A percentile compares a stretch with the other conserved stretches of the same genome.
These are phyloP conservation scores for Popillia japonica DNA, from an alignment of 1,140 invertebrate genomes.

Conservation along the genomic window DNA sequence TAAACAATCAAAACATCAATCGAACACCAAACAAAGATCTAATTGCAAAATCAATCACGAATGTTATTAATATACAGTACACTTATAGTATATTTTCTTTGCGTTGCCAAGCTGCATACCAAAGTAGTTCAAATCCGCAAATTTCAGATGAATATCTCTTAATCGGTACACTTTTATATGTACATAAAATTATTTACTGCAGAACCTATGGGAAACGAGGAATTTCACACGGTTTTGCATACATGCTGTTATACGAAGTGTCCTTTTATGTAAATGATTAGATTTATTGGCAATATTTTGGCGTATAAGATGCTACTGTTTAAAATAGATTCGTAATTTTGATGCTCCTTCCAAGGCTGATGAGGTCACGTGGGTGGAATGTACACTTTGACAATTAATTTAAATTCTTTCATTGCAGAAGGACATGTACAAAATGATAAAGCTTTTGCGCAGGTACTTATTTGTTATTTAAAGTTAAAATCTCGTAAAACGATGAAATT, in stretches of 20 bases:
- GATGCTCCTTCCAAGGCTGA: not conserved
- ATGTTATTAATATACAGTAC: slow-evolving; percentile 22
- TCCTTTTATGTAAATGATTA: slow-evolving; percentile 6
- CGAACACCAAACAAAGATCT: slow-evolving; percentile 4
- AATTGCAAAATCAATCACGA: slow-evolving; percentile 25
- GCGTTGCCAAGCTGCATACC: slow-evolving; percentile 14
- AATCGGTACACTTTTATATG: not conserved
- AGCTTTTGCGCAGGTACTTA: not conserved
- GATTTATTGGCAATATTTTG: not conserved
- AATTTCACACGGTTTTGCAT: not conserved
- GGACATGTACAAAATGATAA: slow-evolving; percentile 6
- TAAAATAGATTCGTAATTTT: not conserved
- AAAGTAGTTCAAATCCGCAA: not conserved
- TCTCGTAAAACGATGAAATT: too few species aligned
- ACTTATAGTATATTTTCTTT: not conserved
- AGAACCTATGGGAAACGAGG: not conserved
- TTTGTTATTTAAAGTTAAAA: not conserved
- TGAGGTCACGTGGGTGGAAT: not conserved
- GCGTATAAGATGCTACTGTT: not conserved
- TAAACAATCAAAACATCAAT: not conserved
- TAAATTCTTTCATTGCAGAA: slow-evolving; percentile 3
- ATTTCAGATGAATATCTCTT: not conserved
- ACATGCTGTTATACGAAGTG: not conserved
- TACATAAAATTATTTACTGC: not conserved
- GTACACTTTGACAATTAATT: not conserved